phyloP scores from a whole-genome alignment of 1,140 invertebrate genomes.

The Pogonomyrmex barbatus region DNA sequence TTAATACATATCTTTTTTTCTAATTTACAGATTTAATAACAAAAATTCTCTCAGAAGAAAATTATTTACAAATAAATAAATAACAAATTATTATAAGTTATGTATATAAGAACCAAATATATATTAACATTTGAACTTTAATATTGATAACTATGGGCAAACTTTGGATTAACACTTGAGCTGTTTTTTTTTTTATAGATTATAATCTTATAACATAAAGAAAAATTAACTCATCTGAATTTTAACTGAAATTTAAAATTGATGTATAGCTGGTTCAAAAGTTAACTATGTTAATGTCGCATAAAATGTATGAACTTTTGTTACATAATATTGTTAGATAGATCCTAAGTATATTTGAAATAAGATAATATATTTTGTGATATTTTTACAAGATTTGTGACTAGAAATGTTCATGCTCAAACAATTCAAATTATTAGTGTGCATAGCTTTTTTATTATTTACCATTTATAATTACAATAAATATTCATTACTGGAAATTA shows the following conservation, averaged over 20 bases:
- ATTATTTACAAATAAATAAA: slow-evolving; percentile 58
- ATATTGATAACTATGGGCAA: not conserved
- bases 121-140: no score
- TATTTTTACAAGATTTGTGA: slow-evolving; percentile 59
- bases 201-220: not conserved
- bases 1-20: slow-evolving; percentile 12
- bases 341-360: slow-evolving; percentile 9
- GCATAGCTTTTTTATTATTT: slow-evolving; percentile 40
- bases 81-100: not conserved
- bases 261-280: not conserved
- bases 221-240: not conserved
- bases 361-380: slow-evolving; percentile 70
- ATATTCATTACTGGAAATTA: slow-evolving; percentile 37
- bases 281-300: slow-evolving; percentile 49
- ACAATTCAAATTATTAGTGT: slow-evolving; percentile 18
- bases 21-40: slow-evolving; percentile 55
- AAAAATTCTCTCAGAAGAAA: slow-evolving; percentile 48
- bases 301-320: slow-evolving; percentile 10
- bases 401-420: not conserved
- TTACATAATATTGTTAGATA: slow-evolving; percentile 47
- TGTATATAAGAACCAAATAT: no score
- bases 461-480: slow-evolving; percentile 47
- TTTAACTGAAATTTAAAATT: slow-evolving; percentile 4
- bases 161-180: not conserved
- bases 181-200: slow-evolving; percentile 11